phyloP scores from a whole-genome alignment of 2,888 invertebrate genomes.

The Xylophagus ater region DNA sequence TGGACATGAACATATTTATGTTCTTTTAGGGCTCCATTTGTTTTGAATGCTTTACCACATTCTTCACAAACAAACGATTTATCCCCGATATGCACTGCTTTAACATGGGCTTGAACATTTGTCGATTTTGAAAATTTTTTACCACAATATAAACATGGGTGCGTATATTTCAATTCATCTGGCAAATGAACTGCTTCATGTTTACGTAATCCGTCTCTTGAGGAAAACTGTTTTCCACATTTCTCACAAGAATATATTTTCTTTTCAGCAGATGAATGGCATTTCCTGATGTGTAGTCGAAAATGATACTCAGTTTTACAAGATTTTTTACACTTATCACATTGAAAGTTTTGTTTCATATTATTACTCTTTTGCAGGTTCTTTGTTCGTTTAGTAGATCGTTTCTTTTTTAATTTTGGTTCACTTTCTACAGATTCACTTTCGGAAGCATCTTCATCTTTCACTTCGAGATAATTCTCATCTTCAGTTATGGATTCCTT shows the following conservation, averaged over 20 bases:
- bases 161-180: neutral
- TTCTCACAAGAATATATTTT: slow-evolving; percentile 5
- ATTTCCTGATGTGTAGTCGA: neutral
- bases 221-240: slow-evolving; percentile 16
- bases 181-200: slow-evolving; percentile 15
- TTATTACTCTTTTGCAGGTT: neutral
- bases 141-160: slow-evolving; percentile 1
- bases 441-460: too few species aligned
- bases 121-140: slow-evolving; percentile 16
- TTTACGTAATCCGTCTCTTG: slow-evolving; percentile 9
- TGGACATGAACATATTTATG: slow-evolving; percentile 32
- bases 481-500: too few species aligned
- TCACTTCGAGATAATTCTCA: too few species aligned
- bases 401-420: neutral
- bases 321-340: neutral
- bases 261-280: neutral
- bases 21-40: slow-evolving; percentile 32
- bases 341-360: neutral
- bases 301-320: neutral
- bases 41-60: slow-evolving; percentile 30
- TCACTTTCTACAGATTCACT: neutral
- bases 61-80: slow-evolving; percentile 31
- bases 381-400: too few species aligned
- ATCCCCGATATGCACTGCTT: slow-evolving; percentile 14
- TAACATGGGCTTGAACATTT: slow-evolving; percentile 17